These are phyloP conservation scores for Dugesia japonica DNA, from an alignment of 2,888 invertebrate species.

Conservation along the genomic window DNA sequence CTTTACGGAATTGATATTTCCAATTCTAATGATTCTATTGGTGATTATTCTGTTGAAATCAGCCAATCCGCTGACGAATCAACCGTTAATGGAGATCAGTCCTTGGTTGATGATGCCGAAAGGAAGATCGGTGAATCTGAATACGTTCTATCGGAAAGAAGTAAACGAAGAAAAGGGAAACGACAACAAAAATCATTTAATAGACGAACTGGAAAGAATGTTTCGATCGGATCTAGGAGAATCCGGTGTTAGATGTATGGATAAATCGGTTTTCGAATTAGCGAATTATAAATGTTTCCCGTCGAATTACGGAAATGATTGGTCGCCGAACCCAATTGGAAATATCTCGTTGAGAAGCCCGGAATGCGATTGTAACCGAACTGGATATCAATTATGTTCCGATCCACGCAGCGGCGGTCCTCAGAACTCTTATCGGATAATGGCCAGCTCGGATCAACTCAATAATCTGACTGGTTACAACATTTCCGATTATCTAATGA, in stretches of 20 bases:
- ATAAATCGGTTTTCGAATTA: neutral
- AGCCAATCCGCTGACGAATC: neutral
- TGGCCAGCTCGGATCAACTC: slow-evolving; percentile 48
- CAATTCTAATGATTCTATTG: slow-evolving; percentile 52
- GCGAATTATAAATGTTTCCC: neutral
- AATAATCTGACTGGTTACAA: slow-evolving; percentile 50
- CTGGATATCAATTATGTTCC: slow-evolving; percentile 24
- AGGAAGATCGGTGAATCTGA: neutral
- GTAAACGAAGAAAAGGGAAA: too few relatives aligned
- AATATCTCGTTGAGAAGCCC: neutral
- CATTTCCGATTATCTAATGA: slow-evolving; percentile 43
- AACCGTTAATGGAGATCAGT: neutral
- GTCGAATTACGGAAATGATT: neutral
- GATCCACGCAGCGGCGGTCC: slow-evolving; percentile 41
- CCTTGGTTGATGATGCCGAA: neutral
- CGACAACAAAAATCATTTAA: neutral
- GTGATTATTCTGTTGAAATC: slow-evolving; percentile 47
- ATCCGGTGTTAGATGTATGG: slow-evolving; percentile 22
- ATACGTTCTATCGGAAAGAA: neutral
- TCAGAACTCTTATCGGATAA: slow-evolving; percentile 40
- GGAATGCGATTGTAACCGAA: slow-evolving; percentile 27
- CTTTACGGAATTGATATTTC: slow-evolving; percentile 52
- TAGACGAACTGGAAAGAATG: neutral
- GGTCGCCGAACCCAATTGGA: neutral
- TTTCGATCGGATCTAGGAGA: neutral